phyloP scores from a whole-genome alignment of 2,113 vertebrate species.

The Chaetorhynchus papuensis region DNA sequence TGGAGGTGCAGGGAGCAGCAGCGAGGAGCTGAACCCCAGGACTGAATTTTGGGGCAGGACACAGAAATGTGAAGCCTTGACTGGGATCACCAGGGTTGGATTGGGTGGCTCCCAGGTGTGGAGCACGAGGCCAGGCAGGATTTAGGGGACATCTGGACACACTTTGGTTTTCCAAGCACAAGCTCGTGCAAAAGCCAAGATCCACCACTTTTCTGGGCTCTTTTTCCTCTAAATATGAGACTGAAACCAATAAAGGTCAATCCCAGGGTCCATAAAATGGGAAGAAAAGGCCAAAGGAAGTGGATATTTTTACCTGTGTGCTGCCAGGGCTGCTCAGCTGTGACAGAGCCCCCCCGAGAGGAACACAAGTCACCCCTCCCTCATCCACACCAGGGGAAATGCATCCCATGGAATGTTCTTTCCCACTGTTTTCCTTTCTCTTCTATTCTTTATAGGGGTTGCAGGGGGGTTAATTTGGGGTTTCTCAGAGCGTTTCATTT shows the following conservation, averaged over 20 bases:
- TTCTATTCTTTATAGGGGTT: neutral
- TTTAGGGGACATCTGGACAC: neutral
- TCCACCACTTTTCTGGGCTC: no score
- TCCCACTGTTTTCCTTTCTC: neutral
- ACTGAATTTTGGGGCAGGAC: neutral
- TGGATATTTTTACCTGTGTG: neutral
- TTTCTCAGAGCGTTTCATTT: accelerated
- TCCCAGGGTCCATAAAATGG: neutral
- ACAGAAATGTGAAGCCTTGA: neutral
- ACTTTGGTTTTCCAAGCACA: neutral
- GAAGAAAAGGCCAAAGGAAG: neutral
- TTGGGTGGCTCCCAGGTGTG: neutral
- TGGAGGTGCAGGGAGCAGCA: accelerated
- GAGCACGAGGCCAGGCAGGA: neutral
- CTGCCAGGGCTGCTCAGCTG: neutral
- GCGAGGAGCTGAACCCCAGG: neutral
- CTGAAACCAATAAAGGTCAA: neutral
- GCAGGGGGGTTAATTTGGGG: no score
- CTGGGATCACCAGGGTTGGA: neutral
- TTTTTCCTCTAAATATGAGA: neutral
- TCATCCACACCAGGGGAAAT: neutral
- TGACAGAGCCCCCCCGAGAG: accelerated
- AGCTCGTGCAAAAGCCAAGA: neutral
- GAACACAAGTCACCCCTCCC: neutral
- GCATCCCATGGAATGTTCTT: neutral